Evolutionary conservation across 1,140 invertebrate genomes (phyloP), one percentile per base, ranked within the genome.

Genomic region (Acyrthosiphon pisum): DNA sequence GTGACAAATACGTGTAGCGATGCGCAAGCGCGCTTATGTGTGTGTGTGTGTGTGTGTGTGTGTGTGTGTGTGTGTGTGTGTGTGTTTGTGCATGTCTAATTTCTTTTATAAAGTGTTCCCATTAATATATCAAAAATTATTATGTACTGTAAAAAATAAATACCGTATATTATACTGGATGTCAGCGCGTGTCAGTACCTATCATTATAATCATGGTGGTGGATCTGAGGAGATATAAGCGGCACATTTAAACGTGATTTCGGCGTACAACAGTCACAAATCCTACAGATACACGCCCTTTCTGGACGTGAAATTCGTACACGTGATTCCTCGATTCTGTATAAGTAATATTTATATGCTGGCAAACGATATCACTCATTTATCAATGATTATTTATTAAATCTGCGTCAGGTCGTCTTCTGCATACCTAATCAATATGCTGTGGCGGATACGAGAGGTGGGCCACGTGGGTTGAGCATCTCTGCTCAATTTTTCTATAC

Each of bases 1-100:
- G 86, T 89, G 46, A 89, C n/a, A 89, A 89, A 53, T 89, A 53
- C n/a, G 44, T 35, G n/a, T n/a, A 87, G 37, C 35, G 81, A 84
- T 84, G 14, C 4, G n/a, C 35, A 50, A 14, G 46, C 26, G 84
- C 18, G 35, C 23, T 35, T 37, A 35, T 81, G 18, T 81, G 18
- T 30, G 37, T 83, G 4, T 11, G 84, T 30, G 81, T 83, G 81
- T 41, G 35, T 83, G n/a, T n/a, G n/a, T n/a, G n/a, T n/a, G n/a
- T n/a, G n/a, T n/a, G n/a, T n/a, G n/a, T n/a, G n/a, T n/a, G n/a
- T n/a, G n/a, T n/a, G 20, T 83, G 22, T n/a, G n/a, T n/a, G n/a
- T n/a, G 83, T 84, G 41, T 84, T 84, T 84, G 41, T 68, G 60
- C 41, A 26, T 41, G 41, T 41, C 23, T 84, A 41, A 8, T 84